These are phyloP conservation scores for Xiphophorus hellerii DNA, from an alignment of 2,113 vertebrate genomes.

Conservation along the genomic window DNA sequence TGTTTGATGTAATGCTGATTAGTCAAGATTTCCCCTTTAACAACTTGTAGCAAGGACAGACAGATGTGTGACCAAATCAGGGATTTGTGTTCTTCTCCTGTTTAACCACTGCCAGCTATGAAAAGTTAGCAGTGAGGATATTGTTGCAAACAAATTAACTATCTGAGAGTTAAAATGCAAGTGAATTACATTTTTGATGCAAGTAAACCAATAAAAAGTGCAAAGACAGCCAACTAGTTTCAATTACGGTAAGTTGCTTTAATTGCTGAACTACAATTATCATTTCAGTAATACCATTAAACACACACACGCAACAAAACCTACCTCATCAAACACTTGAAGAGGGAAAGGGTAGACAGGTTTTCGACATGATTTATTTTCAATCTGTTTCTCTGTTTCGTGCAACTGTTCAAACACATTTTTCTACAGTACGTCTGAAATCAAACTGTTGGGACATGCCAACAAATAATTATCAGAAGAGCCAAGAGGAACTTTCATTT, in stretches of 20 bases:
- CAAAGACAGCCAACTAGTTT: background rate
- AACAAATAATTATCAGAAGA: background rate
- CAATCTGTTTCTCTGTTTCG: no score
- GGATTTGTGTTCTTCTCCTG: slow-evolving; percentile 6
- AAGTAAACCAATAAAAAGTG: background rate
- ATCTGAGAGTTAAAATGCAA: background rate
- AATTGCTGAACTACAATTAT: background rate
- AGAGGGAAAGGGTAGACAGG: background rate
- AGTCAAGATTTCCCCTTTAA: slow-evolving; percentile 5
- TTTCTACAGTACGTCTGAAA: background rate
- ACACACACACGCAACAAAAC: background rate
- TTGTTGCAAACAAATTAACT: background rate
- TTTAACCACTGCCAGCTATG: background rate
- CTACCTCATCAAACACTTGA: background rate
- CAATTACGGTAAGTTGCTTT: background rate
- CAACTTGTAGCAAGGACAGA: slow-evolving; percentile 13
- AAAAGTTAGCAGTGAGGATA: background rate
- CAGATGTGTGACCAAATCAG: slow-evolving; percentile 6
- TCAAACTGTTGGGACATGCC: background rate
- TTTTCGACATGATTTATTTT: background rate
- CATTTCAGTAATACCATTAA: background rate
- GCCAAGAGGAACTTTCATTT: background rate
- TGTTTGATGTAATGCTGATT: slow-evolving; percentile 25
- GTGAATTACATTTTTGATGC: background rate
- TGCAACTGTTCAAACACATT: background rate